Conservation (phyloP, 2,888 invertebrate species). For the Drosophila neotestacea region DNA sequence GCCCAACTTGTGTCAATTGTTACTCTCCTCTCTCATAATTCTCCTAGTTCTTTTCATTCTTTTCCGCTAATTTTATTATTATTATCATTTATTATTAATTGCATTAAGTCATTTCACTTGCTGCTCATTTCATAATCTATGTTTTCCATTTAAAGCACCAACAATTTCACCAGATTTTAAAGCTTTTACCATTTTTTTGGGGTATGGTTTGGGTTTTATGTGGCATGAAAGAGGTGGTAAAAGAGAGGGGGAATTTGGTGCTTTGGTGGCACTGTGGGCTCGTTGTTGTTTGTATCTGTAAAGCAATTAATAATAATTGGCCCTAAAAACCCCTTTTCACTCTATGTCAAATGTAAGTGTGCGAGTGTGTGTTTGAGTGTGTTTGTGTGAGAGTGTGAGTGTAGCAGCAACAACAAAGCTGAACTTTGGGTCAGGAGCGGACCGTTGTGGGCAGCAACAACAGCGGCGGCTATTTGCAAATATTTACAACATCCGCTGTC, state of each 20-base stretch:
- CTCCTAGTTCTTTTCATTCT: not conserved
- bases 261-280: constrained; percentile 34
- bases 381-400: constrained; percentile 7
- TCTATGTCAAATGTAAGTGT: constrained; percentile 31
- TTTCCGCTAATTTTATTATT: constrained; percentile 38
- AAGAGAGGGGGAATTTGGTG: not conserved
- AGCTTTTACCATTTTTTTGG: constrained; percentile 23
- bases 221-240: not conserved
- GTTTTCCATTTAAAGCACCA: constrained; percentile 32
- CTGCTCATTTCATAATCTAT: constrained; percentile 21
- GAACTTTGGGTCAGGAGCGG: constrained; percentile 10
- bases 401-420: constrained; percentile 36
- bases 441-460: constrained; percentile 30
- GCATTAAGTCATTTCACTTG: constrained; percentile 8
- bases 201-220: not conserved
- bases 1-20: not conserved
- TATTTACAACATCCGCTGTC: constrained; percentile 79
- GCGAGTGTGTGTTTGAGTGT: constrained; percentile 19
- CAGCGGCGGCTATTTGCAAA: constrained; percentile 73
- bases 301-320: constrained; percentile 84
- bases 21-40: not conserved
- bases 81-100: constrained; percentile 42
- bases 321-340: constrained; percentile 70
- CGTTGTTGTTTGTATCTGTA: constrained; percentile 74
- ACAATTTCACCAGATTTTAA: constrained; percentile 33